Conservation (phyloP, 2,113 vertebrate genomes). For the Callipepla squamata region DNA sequence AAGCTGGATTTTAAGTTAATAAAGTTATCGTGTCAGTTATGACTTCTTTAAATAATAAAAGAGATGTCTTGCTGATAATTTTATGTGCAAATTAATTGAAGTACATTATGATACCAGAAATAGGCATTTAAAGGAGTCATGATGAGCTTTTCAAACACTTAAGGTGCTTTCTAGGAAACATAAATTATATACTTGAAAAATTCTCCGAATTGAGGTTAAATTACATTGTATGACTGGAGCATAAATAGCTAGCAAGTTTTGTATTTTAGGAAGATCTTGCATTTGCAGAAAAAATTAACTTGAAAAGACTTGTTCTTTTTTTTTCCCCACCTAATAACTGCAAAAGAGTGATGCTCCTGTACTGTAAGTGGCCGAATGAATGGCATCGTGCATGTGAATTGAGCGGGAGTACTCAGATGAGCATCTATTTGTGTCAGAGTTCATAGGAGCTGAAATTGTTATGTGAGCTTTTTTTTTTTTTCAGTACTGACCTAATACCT, state of each 20-base stretch:
- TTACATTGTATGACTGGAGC: background rate
- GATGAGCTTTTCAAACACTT: background rate
- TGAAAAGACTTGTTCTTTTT: background rate
- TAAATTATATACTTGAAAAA: background rate
- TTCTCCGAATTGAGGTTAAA: background rate
- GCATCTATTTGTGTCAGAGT: background rate
- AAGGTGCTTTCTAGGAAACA: slow-evolving; percentile 39
- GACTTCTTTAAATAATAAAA: background rate
- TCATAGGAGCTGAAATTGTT: slow-evolving; percentile 39
- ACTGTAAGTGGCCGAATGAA: background rate
- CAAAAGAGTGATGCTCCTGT: background rate
- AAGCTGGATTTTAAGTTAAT: background rate
- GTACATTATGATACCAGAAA: background rate
- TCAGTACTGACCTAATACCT: background rate
- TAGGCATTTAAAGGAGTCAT: background rate
- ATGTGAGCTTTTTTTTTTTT: background rate
- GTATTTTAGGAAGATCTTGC: background rate
- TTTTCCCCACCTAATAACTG: background rate
- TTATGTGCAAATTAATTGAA: background rate
- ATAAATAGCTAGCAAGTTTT: background rate
- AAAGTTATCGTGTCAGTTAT: background rate
- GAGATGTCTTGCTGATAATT: background rate
- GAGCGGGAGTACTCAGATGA: background rate
- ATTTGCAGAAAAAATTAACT: background rate
- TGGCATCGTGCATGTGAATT: background rate